A percentile compares a stretch with the other conserved stretches of the same genome.
Conservation (phyloP, 2,113 vertebrate species). For the Acrocephalus arundinaceus region DNA sequence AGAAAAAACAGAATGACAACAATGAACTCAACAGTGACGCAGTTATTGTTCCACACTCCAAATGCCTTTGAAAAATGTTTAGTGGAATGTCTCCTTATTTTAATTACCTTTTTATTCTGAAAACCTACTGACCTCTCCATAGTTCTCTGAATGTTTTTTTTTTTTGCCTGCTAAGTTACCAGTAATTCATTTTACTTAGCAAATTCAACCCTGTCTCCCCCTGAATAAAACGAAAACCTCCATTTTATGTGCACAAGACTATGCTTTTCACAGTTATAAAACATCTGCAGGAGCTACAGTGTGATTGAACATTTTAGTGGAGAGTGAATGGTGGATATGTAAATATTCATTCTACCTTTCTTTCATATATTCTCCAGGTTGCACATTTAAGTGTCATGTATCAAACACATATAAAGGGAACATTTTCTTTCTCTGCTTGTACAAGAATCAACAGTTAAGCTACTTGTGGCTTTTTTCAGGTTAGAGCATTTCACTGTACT, state of each 20-base stretch:
- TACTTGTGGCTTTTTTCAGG: background rate
- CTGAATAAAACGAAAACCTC: background rate
- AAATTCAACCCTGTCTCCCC: background rate
- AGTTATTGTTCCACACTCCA: background rate
- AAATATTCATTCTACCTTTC: background rate
- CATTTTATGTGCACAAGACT: background rate
- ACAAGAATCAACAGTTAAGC: background rate
- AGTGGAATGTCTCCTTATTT: background rate
- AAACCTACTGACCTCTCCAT: background rate
- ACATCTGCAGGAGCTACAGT: background rate
- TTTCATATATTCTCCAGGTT: background rate
- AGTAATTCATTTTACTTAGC: background rate
- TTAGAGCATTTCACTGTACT: background rate
- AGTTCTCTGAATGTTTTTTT: background rate
- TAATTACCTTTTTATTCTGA: background rate
- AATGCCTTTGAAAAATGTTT: background rate
- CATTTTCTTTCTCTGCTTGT: background rate
- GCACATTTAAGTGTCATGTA: background rate
- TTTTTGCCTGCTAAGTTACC: background rate
- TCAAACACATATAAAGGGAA: background rate
- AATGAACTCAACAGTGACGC: background rate
- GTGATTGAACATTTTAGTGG: slow-evolving; percentile 11
- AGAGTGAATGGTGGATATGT: background rate
- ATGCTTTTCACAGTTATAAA: background rate
- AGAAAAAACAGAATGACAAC: background rate